phyloP scores from a whole-genome alignment of 2,113 vertebrate genomes.

The Psephotus haematonotus region DNA sequence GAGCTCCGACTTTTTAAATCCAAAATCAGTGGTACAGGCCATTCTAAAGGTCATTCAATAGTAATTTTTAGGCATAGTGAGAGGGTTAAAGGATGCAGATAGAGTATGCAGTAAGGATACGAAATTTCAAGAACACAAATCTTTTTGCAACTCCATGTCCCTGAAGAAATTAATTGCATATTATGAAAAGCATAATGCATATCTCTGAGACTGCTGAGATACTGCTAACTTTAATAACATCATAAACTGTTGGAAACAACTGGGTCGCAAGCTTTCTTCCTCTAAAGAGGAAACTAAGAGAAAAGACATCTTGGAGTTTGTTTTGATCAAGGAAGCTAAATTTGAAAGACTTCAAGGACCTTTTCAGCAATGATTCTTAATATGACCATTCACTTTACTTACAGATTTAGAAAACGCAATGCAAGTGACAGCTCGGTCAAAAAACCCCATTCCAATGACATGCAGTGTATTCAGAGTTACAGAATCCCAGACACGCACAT shows the following conservation, averaged over 20 bases:
- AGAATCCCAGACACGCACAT: constrained; percentile 98
- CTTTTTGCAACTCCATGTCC: neutral
- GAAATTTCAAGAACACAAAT: neutral
- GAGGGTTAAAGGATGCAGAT: neutral
- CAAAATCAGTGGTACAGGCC: neutral
- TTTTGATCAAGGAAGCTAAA: neutral
- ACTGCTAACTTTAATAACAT: neutral
- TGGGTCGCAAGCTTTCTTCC: neutral
- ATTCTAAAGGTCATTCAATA: neutral
- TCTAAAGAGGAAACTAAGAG: neutral
- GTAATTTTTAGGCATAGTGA: neutral
- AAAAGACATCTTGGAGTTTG: neutral
- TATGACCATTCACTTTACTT: constrained; percentile 70
- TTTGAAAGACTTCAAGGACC: neutral
- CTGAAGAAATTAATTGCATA: neutral
- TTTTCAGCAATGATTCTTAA: neutral
- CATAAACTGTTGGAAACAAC: neutral
- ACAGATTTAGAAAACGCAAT: constrained; percentile 98
- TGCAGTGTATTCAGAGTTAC: constrained; percentile 97
- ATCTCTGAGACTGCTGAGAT: neutral
- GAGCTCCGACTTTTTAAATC: neutral
- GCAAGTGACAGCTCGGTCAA: constrained; percentile 92
- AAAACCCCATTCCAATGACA: constrained; percentile 90
- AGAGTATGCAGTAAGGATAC: neutral
- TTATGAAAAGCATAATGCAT: neutral